Conservation (phyloP, 2,797 vertebrate genomes). For the Squalus acanthias region DNA sequence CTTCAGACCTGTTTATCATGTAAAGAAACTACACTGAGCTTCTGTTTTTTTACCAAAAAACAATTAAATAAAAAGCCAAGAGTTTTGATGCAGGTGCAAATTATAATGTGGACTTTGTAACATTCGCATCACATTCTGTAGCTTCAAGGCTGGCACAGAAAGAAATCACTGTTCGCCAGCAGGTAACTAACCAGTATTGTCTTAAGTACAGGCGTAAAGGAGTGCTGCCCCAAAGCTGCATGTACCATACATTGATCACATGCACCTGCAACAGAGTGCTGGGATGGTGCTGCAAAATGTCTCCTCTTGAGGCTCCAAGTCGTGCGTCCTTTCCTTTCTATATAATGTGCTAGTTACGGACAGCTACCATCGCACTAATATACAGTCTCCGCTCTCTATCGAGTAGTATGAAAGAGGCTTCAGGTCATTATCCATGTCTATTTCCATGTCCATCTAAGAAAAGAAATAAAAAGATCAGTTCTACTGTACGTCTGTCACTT, state of each 20-base stretch:
- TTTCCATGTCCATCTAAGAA: slow-evolving; percentile 73
- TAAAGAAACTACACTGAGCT: not conserved
- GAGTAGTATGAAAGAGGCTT: slow-evolving; percentile 83
- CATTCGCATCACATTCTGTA: not conserved
- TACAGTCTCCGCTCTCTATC: slow-evolving; percentile 77
- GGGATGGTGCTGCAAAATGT: not conserved
- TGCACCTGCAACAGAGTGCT: not conserved
- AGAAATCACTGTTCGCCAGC: not conserved
- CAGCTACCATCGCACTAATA: slow-evolving; percentile 78
- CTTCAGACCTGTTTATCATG: not conserved
- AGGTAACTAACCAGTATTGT: not conserved
- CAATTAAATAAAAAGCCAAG: not conserved
- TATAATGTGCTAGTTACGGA: not conserved
- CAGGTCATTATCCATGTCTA: slow-evolving; percentile 78
- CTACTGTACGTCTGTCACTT: not conserved
- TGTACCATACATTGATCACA: not conserved
- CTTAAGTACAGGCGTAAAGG: not conserved
- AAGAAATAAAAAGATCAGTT: slow-evolving; percentile 39
- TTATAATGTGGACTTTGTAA: not conserved
- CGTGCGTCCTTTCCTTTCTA: not conserved
- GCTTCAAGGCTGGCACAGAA: not conserved
- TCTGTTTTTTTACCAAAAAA: not conserved
- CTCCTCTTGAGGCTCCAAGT: not conserved
- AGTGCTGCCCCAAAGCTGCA: not conserved
- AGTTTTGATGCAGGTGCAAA: not conserved